Evolutionary conservation across 2,888 invertebrate species (phyloP).

Genomic region (Platypus cylindrus): DNA sequence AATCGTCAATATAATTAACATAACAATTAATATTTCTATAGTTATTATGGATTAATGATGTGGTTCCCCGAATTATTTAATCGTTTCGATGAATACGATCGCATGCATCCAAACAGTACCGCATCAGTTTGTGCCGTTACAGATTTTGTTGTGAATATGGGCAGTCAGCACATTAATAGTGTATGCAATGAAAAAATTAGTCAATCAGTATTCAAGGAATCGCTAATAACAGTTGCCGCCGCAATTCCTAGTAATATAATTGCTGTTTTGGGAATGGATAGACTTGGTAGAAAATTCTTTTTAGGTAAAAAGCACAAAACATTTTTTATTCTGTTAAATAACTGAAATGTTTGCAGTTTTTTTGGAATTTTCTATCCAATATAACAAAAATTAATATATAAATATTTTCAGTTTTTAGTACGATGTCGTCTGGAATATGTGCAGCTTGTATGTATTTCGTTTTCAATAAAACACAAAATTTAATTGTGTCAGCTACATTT

Average conservation of each 20-base stretch:
- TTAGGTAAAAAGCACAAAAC: slow-evolving; percentile 50
- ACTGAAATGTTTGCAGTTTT: neutral
- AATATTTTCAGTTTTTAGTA: slow-evolving; percentile 59
- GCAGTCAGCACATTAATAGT: slow-evolving; percentile 45
- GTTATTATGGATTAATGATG: slow-evolving; percentile 92
- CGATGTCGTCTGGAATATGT: slow-evolving; percentile 70
- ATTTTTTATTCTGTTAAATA: neutral
- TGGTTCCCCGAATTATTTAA: slow-evolving; percentile 94
- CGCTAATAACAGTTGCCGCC: slow-evolving; percentile 73
- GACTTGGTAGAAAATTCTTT: slow-evolving; percentile 74
- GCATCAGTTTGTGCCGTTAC: slow-evolving; percentile 68
- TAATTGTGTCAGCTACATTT: slow-evolving; percentile 73
- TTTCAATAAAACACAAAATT: slow-evolving; percentile 68
- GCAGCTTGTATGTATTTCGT: slow-evolving; percentile 78
- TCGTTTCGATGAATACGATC: slow-evolving; percentile 71
- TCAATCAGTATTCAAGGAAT: slow-evolving; percentile 71
- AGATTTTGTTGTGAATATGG: slow-evolving; percentile 51
- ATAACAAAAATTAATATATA: slow-evolving; percentile 1
- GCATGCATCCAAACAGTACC: slow-evolving; percentile 49
- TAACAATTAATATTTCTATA: slow-evolving; percentile 27
- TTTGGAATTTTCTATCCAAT: too few species aligned
- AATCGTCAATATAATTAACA: neutral
- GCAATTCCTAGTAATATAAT: slow-evolving; percentile 77
- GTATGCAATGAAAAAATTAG: slow-evolving; percentile 61
- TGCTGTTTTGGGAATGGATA: slow-evolving; percentile 71